A percentile compares a stretch with the other conserved stretches of the same genome.
Evolutionary conservation across 1,140 invertebrate species (phyloP).

Genomic region (Anastrepha ludens): DNA sequence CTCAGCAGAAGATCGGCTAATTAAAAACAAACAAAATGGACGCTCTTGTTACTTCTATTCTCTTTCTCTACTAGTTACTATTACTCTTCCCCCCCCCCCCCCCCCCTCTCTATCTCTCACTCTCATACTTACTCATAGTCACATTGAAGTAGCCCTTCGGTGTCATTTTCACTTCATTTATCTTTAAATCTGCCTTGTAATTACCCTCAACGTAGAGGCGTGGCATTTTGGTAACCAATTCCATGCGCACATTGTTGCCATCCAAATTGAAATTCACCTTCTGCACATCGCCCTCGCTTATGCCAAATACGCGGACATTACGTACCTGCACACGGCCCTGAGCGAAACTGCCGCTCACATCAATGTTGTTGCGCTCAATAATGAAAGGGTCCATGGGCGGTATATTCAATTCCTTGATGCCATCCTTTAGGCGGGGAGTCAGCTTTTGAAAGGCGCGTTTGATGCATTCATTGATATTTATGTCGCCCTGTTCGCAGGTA

Average conservation of each 20-base stretch:
- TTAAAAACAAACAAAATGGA: slow-evolving; percentile 53
- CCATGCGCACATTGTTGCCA: slow-evolving; percentile 63
- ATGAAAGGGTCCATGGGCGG: slow-evolving; percentile 70
- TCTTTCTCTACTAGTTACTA: too few relatives aligned
- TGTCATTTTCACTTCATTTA: slow-evolving; percentile 71
- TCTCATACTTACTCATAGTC: slow-evolving; percentile 64
- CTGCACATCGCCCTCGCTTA: slow-evolving; percentile 64
- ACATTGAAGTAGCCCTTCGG: slow-evolving; percentile 72
- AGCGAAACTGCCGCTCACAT: slow-evolving; percentile 64
- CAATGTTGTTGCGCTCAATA: slow-evolving; percentile 64
- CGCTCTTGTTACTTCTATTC: neutral
- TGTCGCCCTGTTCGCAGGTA: slow-evolving; percentile 65
- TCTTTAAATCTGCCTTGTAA: slow-evolving; percentile 70
- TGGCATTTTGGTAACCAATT: slow-evolving; percentile 63
- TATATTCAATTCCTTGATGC: slow-evolving; percentile 68
- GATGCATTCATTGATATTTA: slow-evolving; percentile 70
- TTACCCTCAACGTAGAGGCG: slow-evolving; percentile 65
- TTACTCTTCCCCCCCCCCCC: neutral
- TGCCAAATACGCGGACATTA: slow-evolving; percentile 65
- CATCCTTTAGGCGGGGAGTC: slow-evolving; percentile 66
- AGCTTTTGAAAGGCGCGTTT: slow-evolving; percentile 66
- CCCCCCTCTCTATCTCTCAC: neutral
- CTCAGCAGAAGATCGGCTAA: slow-evolving; percentile 65
- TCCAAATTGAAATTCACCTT: slow-evolving; percentile 66
- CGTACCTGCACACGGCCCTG: slow-evolving; percentile 66